phyloP scores from a whole-genome alignment of 2,888 invertebrate species.

The Drosophila cracens region DNA sequence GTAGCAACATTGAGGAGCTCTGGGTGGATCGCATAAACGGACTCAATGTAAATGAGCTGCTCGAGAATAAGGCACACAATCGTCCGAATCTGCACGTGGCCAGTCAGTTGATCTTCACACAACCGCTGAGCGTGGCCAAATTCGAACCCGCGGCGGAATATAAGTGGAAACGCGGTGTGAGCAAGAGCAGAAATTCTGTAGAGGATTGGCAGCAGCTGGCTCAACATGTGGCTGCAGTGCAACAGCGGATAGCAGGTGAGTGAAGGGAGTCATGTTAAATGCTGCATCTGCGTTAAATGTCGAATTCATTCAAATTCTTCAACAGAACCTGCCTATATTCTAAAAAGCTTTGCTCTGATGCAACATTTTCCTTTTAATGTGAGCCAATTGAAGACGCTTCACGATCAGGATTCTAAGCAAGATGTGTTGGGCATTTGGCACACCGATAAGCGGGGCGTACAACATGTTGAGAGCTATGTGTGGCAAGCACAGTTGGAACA shows the following conservation, averaged over 20 bases:
- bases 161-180: slow-evolving; percentile 45
- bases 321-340: slow-evolving; percentile 52
- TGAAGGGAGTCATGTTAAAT: not conserved
- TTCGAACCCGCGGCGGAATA: slow-evolving; percentile 50
- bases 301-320: not conserved
- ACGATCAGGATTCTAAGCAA: slow-evolving; percentile 39
- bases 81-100: slow-evolving; percentile 73
- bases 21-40: slow-evolving; percentile 78
- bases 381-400: slow-evolving; percentile 57
- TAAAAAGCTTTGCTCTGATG: slow-evolving; percentile 76
- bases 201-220: slow-evolving; percentile 44
- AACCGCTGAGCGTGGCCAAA: slow-evolving; percentile 65
- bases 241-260: slow-evolving; percentile 55
- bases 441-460: slow-evolving; percentile 6
- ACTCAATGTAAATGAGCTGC: slow-evolving; percentile 73
- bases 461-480: slow-evolving; percentile 54
- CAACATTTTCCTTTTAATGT: slow-evolving; percentile 67
- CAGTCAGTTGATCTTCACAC: slow-evolving; percentile 73
- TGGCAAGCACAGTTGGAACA: slow-evolving; percentile 66
- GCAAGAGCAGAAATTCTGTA: slow-evolving; percentile 7
- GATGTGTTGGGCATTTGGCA: slow-evolving; percentile 72
- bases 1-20: slow-evolving; percentile 77
- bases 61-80: slow-evolving; percentile 63
- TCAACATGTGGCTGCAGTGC: slow-evolving; percentile 54
- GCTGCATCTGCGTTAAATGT: not conserved